Evolutionary conservation across 2,888 invertebrate genomes (phyloP).

Genomic region (Zaprionus lineosus): DNA sequence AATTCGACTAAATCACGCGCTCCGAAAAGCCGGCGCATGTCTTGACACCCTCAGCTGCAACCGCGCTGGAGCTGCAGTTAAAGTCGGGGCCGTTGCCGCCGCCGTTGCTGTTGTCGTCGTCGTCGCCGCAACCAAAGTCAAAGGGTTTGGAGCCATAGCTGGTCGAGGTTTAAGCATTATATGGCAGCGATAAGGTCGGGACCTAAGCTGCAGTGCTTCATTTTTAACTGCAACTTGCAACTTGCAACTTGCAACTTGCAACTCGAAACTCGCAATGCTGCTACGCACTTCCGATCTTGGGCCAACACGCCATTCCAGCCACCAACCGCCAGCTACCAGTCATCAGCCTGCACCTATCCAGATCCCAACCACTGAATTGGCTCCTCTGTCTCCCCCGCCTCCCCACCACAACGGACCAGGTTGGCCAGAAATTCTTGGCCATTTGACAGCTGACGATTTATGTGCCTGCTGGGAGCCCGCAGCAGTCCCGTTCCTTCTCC

Average conservation of each 20-base stretch:
- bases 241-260: constrained; percentile 8
- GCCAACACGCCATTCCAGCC: constrained; percentile 56
- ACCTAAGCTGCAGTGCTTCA: constrained; percentile 13
- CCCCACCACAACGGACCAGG: too few relatives aligned
- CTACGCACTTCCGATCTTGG: constrained; percentile 74
- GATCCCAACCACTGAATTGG: too few relatives aligned
- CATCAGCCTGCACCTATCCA: too few relatives aligned
- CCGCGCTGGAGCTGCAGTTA: too few relatives aligned
- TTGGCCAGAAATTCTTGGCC: constrained; percentile 64
- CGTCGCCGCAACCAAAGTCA: not conserved
- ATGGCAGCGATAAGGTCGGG: constrained; percentile 48
- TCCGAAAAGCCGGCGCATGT: constrained; percentile 71
- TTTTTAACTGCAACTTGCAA: constrained; percentile 12
- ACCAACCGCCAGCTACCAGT: constrained; percentile 7
- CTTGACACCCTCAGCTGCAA: constrained; percentile 62
- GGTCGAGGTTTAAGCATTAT: constrained; percentile 54
- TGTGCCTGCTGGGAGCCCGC: constrained; percentile 51
- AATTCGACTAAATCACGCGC: constrained; percentile 84
- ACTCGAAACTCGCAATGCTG: constrained; percentile 18
- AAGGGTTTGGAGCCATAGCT: not conserved
- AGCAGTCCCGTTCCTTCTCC: not conserved
- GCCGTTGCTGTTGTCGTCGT: constrained; percentile 13
- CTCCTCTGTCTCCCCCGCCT: too few relatives aligned
- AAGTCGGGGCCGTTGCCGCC: constrained; percentile 3
- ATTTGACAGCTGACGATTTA: constrained; percentile 79